Conservation (phyloP, 2,113 vertebrate genomes). For the Etheostoma cragini region DNA sequence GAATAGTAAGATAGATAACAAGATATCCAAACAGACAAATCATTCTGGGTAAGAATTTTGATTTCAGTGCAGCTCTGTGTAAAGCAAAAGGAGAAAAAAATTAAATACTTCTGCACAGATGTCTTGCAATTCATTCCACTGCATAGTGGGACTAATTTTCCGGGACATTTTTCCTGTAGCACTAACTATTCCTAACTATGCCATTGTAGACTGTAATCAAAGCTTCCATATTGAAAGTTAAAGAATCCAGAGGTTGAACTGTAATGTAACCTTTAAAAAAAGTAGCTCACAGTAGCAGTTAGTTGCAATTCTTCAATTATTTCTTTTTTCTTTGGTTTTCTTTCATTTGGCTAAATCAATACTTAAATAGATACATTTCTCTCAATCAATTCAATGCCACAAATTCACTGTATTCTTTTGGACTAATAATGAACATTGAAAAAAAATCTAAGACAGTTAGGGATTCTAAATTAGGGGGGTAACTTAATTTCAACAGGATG, state of each 20-base stretch:
- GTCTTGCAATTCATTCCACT: not conserved
- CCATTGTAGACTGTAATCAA: conserved; percentile 37
- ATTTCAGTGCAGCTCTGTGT: not conserved
- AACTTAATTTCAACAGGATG: no score
- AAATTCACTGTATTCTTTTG: not conserved
- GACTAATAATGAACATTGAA: not conserved
- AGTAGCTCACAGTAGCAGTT: not conserved
- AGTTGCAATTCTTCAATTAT: conserved; percentile 3
- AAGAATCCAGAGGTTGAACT: not conserved
- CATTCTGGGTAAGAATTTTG: not conserved
- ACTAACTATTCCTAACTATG: conserved; percentile 16
- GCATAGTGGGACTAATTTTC: conserved; percentile 13
- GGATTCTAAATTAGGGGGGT: no score
- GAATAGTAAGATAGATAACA: not conserved
- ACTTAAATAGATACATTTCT: not conserved
- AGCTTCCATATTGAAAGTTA: conserved; percentile 17
- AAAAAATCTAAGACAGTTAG: no score
- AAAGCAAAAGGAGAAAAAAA: conserved; percentile 10
- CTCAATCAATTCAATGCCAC: not conserved
- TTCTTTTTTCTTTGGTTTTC: not conserved
- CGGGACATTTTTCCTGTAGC: conserved; percentile 15
- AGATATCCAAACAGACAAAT: not conserved
- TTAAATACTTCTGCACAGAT: not conserved
- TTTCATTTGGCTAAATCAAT: not conserved
- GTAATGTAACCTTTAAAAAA: not conserved